Percentiles rank a stretch among this genome's conserved stretches.
phyloP scores from a whole-genome alignment of 2,797 vertebrate species.

The Acanthurus leucopareius region DNA sequence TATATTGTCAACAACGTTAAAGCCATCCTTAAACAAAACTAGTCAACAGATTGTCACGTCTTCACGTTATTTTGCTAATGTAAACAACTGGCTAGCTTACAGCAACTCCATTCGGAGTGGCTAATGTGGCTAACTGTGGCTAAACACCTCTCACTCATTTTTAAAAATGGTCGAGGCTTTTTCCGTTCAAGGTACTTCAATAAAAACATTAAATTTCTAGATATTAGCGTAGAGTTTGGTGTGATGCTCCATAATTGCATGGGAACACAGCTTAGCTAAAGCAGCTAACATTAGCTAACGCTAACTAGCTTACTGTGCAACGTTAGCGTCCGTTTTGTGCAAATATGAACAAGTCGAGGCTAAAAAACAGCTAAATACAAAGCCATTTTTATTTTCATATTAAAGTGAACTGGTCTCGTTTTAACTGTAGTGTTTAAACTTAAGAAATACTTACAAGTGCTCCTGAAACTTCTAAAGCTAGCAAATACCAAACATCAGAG shows the following conservation, averaged over 20 bases:
- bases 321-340: not conserved
- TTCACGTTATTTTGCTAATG: no score
- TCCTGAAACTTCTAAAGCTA: not conserved
- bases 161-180: no score
- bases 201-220: no score
- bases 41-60: no score
- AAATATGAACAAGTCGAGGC: accelerated
- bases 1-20: no score
- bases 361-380: not conserved
- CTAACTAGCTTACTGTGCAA: not conserved
- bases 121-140: no score
- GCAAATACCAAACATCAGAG: not conserved
- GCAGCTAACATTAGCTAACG: conserved; percentile 28
- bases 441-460: conserved; percentile 39
- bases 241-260: accelerated
- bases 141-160: no score
- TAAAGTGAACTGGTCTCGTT: accelerated
- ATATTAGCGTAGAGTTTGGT: not conserved
- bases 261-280: not conserved
- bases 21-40: no score
- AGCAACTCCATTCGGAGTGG: no score
- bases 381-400: accelerated
- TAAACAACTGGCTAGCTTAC: no score
- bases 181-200: no score
- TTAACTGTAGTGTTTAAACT: accelerated